Conservation (phyloP, 2,797 vertebrate genomes). For the Leucoraja ocellata region DNA sequence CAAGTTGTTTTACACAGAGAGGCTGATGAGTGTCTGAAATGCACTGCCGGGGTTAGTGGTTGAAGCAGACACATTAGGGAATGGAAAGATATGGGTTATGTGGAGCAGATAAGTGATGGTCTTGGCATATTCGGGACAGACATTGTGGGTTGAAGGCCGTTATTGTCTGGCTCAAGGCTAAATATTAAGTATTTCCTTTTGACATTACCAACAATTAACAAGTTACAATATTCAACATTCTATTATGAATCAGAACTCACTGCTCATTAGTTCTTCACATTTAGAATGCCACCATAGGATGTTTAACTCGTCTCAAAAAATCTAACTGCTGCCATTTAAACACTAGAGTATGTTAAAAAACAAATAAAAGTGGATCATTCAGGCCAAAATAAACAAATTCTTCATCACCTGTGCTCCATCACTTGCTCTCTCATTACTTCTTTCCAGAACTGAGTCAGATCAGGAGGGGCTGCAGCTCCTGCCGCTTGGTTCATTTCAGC, state of each 20-base stretch:
- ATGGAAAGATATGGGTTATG: no score
- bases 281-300: neutral
- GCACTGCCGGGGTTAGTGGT: no score
- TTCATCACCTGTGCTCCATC: slow-evolving; percentile 80
- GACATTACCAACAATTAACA: neutral
- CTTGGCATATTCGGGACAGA: no score
- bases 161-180: neutral
- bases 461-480: slow-evolving; percentile 58
- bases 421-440: slow-evolving; percentile 78
- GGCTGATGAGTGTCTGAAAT: no score
- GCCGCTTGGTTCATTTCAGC: slow-evolving; percentile 78
- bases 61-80: no score
- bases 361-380: neutral
- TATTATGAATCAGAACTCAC: neutral
- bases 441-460: slow-evolving; percentile 88
- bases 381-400: neutral
- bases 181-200: neutral
- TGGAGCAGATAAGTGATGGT: no score
- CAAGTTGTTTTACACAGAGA: no score
- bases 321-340: no score
- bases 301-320: neutral
- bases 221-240: neutral
- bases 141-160: no score
- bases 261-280: neutral
- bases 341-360: neutral